Percentiles rank a stretch among this genome's conserved stretches.
Conservation (phyloP, 2,888 invertebrate species). For the Lithophane semibrunnea region DNA sequence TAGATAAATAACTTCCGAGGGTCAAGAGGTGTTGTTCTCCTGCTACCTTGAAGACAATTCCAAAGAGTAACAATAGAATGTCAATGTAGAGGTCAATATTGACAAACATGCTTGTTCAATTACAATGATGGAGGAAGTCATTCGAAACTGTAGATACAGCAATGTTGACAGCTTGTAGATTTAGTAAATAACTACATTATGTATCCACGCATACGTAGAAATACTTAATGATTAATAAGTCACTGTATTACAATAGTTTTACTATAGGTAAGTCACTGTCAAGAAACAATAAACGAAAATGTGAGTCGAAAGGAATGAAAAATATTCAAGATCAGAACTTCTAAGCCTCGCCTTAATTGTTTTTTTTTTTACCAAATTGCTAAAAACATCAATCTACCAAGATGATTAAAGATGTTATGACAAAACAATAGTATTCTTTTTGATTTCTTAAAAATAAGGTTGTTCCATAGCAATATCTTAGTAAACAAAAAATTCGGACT, state of each 20-base stretch:
- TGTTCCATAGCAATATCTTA: too few species aligned
- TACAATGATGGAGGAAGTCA: slow-evolving; percentile 36
- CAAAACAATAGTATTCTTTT: too few species aligned
- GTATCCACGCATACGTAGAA: too few species aligned
- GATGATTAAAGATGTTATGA: too few species aligned
- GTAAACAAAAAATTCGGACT: too few species aligned
- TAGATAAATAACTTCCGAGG: slow-evolving; percentile 36
- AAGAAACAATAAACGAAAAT: not conserved
- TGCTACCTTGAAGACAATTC: slow-evolving; percentile 28
- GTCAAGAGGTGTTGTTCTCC: slow-evolving; percentile 22
- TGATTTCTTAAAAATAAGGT: too few species aligned
- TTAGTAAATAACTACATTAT: slow-evolving; percentile 3
- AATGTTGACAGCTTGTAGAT: slow-evolving; percentile 9
- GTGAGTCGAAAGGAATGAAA: not conserved
- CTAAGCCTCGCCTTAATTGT: too few species aligned
- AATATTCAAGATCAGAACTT: not conserved
- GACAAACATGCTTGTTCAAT: slow-evolving; percentile 36
- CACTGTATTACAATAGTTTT: too few species aligned
- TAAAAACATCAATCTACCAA: too few species aligned
- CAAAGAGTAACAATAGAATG: slow-evolving; percentile 42
- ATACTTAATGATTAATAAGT: too few species aligned
- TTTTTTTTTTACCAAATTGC: too few species aligned
- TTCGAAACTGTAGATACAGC: slow-evolving; percentile 18
- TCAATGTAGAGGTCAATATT: slow-evolving; percentile 48
- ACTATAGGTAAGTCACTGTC: not conserved